A percentile compares a stretch with the other conserved stretches of the same genome.
phyloP scores from a whole-genome alignment of 1,140 invertebrate species.

The Ganaspis sp. region DNA sequence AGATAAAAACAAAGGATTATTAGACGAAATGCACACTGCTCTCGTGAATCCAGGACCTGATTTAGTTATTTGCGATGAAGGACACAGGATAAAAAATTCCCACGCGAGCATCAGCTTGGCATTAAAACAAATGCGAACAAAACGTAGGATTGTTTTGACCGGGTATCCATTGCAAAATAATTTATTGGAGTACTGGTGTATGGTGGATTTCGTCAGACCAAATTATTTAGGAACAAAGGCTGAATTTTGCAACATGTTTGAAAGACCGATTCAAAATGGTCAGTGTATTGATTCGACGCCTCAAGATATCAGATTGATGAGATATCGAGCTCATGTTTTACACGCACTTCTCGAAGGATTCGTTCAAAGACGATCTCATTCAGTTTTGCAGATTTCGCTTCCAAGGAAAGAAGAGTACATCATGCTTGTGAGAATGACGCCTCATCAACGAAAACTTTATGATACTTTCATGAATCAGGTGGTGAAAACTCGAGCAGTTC shows the following conservation, averaged over 20 bases:
- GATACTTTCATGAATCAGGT: constrained; percentile 95
- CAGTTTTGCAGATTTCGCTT: constrained; percentile 89
- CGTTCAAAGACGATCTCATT: constrained; percentile 93
- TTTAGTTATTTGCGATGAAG: constrained; percentile 96
- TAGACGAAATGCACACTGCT: constrained; percentile 91
- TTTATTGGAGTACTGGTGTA: constrained; percentile 96
- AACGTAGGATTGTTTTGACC: constrained; percentile 92
- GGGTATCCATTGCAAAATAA: constrained; percentile 99
- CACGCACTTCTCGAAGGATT: constrained; percentile 94
- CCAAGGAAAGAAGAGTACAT: constrained; percentile 96
- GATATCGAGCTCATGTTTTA: constrained; percentile 91
- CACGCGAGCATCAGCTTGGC: constrained; percentile 95
- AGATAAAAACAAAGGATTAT: constrained; percentile 89
- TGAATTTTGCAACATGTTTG: constrained; percentile 97
- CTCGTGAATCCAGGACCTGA: constrained; percentile 95
- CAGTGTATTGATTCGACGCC: constrained; percentile 95
- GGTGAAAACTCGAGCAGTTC: constrained; percentile 88
- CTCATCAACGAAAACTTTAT: constrained; percentile 91
- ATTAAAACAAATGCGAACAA: constrained; percentile 93
- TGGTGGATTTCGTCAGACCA: constrained; percentile 97
- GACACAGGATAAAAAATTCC: constrained; percentile 97
- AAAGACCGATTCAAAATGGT: constrained; percentile 95
- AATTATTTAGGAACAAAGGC: constrained; percentile 95
- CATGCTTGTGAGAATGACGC: constrained; percentile 90
- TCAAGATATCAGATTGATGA: constrained; percentile 92